Evolutionary conservation across 2,888 invertebrate species (phyloP), one percentile per base, ranked within the genome.

Genomic region (Heteromurus nitidus): DNA sequence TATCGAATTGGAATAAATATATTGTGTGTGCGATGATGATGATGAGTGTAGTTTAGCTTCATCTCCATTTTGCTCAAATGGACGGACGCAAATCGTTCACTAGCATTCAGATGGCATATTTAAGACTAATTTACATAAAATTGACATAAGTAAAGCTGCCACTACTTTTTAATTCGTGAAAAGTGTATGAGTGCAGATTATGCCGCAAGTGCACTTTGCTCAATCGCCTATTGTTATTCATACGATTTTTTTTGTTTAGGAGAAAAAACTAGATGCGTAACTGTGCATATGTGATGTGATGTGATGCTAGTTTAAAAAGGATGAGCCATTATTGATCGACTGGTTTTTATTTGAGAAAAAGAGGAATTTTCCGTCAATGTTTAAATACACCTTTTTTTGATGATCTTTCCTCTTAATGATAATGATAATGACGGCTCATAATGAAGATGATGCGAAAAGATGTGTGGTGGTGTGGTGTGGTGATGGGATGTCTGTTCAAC

Each of bases 351-450:
- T 76, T n/a, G 26, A 24, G 42, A 68, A 76, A 75, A 68, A 76
- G 18, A 60, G 62, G 68, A 76, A 62, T 76, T 76, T 76, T 69
- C 31, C 47, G 36, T 26, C 58, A 68, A 69, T 76, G 68, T 62
- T 62, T 75, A 67, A 68, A 58, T 75, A 58, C 58, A 42, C 74
- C 55, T 74, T 42, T 18, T 31, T 60, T 42, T 24, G 44, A 53
- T 60, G 47, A 67, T 67, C 67, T 47, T 42, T 58, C 67, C 13
- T 60, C 60, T 74, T 74, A 74, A 76, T 76, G 76, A 62, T 77
- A 79, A 79, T 79, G 77, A 70, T 79, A 79, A 79, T 79, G 77
- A 79, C 77, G 62, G 69, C 47, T 69, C 60, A 69, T 76, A 76
- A 76, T 69, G 76, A 76, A 76, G 68, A 76, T 69, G 62, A 76